A percentile compares a stretch with the other conserved stretches of the same genome.
phyloP scores from a whole-genome alignment of 2,797 vertebrate species.

The Phataginus tetradactyla region DNA sequence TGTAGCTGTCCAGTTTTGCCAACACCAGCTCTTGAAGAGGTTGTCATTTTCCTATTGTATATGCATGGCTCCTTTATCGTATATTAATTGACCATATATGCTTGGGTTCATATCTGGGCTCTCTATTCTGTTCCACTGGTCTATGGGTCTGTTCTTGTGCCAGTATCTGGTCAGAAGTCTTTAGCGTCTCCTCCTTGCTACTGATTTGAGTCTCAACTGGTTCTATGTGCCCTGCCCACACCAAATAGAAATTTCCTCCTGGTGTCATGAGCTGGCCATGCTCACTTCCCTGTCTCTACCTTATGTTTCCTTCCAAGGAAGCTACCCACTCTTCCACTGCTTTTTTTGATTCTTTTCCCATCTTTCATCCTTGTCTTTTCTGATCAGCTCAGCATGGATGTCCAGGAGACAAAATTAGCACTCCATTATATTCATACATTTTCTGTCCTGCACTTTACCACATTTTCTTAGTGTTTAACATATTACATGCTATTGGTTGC shows the following conservation, averaged over 20 bases:
- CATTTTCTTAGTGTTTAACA: neutral
- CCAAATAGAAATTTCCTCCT: neutral
- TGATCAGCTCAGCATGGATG: neutral
- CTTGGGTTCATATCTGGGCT: too few species aligned
- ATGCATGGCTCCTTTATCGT: too few species aligned
- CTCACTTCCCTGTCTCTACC: neutral
- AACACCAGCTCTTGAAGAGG: too few species aligned
- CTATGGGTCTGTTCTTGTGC: too few species aligned
- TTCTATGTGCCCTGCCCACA: neutral
- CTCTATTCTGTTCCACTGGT: too few species aligned
- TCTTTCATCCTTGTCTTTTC: neutral
- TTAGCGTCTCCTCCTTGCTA: too few species aligned
- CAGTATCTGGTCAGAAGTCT: neutral
- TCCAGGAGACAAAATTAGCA: neutral
- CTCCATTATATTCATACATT: neutral
- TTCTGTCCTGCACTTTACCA: neutral
- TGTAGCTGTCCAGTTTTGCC: too few species aligned
- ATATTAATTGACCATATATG: too few species aligned
- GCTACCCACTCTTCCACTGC: neutral
- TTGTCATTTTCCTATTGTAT: too few species aligned
- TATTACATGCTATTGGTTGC: neutral
- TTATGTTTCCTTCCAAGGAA: neutral
- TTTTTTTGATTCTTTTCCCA: neutral
- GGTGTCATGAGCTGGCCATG: neutral
- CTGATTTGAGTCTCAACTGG: neutral